Evolutionary conservation across 1,140 invertebrate species (phyloP).

Genomic region (Adelges cooleyi): DNA sequence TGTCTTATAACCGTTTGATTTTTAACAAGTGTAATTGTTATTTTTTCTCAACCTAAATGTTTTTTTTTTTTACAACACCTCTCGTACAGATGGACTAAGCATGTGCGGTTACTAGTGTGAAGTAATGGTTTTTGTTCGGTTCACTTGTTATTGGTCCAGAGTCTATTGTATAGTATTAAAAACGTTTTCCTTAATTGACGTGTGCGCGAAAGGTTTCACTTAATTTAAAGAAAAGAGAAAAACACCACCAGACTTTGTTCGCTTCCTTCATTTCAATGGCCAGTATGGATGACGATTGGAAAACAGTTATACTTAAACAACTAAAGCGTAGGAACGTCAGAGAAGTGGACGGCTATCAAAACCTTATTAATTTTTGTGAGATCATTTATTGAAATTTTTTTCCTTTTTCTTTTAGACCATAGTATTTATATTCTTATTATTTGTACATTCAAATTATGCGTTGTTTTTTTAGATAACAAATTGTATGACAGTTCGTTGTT

Average conservation of each 20-base stretch:
- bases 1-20: no score
- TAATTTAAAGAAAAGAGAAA: slow-evolving; percentile 1
- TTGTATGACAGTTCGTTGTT: not conserved
- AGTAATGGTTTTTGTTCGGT: no score
- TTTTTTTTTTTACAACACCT: no score
- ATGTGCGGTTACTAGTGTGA: no score
- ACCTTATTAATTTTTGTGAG: slow-evolving; percentile 13
- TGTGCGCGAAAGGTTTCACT: not conserved
- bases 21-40: no score
- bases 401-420: not conserved
- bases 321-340: not conserved
- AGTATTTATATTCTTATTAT: no score
- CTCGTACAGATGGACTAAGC: no score
- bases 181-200: not conserved
- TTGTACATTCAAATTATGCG: no score
- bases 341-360: not conserved
- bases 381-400: not conserved
- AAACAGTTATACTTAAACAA: not conserved
- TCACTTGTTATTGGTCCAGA: no score
- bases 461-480: slow-evolving; percentile 4
- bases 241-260: no score
- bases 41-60: no score
- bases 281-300: slow-evolving; percentile 1
- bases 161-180: no score
- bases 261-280: not conserved